Conservation (phyloP, 1,140 invertebrate species). For the Neotoxoptera formosana region DNA sequence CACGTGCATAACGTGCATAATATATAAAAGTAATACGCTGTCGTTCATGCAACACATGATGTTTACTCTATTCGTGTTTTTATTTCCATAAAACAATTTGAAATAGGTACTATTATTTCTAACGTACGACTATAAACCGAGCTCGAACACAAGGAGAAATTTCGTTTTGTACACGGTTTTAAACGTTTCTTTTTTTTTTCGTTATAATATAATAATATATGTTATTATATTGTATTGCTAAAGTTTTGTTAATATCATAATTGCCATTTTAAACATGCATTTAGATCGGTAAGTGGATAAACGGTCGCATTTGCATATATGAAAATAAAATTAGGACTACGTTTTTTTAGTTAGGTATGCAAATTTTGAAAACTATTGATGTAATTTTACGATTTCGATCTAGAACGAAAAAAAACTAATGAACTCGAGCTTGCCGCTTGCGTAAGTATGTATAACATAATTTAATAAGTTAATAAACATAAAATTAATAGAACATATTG, state of each 20-base stretch:
- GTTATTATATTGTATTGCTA: no score
- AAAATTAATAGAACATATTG: not conserved
- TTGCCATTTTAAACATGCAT: conserved; percentile 33
- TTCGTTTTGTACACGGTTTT: not conserved
- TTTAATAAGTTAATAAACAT: not conserved
- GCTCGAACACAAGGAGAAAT: not conserved
- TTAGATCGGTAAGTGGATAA: conserved; percentile 29
- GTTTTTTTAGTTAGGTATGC: not conserved
- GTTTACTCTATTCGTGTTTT: conserved; percentile 7
- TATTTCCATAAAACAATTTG: not conserved
- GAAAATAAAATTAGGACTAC: not conserved
- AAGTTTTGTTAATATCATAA: conserved; percentile 1
- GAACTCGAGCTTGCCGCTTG: not conserved
- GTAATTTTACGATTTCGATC: conserved; percentile 5
- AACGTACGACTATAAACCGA: not conserved
- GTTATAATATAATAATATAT: not conserved
- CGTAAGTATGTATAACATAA: not conserved
- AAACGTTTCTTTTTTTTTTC: not conserved
- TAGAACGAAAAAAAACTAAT: not conserved
- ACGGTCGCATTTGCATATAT: not conserved
- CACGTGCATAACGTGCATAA: not conserved
- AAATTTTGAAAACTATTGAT: conserved; percentile 11
- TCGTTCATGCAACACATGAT: not conserved
- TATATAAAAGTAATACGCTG: not conserved
- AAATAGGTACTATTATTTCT: not conserved